These are phyloP conservation scores for Nemopilema nomurai DNA, from an alignment of 30 jellyfish, hydroid and myxozoan species.

Conservation along the genomic window DNA sequence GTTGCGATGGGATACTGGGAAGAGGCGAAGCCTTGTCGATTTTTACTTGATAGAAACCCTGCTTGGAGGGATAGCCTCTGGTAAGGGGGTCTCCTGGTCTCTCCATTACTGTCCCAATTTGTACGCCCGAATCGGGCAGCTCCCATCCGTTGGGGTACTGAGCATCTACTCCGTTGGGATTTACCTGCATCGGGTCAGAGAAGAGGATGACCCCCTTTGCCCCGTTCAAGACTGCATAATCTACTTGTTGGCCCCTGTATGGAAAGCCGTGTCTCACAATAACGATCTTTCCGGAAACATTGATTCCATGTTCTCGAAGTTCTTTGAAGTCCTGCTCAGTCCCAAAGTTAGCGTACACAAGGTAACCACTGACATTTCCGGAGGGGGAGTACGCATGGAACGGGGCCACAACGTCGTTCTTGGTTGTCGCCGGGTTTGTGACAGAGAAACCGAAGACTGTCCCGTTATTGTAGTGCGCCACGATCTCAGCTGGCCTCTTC, in stretches of 20 bases:
- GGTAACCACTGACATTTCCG: slow-evolving; percentile 59
- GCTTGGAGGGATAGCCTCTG: slow-evolving; percentile 68
- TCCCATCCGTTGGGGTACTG: slow-evolving; percentile 71
- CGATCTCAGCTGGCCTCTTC: not conserved
- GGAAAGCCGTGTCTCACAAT: slow-evolving; percentile 68
- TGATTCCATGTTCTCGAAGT: slow-evolving; percentile 29
- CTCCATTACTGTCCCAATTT: slow-evolving; percentile 58
- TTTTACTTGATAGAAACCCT: not conserved
- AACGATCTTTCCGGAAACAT: slow-evolving; percentile 67
- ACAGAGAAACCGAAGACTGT: not conserved
- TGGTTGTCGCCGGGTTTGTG: not conserved
- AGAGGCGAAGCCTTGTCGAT: slow-evolving; percentile 8
- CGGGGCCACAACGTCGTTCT: slow-evolving; percentile 2
- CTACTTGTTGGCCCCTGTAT: slow-evolving; percentile 81
- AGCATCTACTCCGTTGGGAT: slow-evolving; percentile 37
- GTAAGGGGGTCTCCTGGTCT: slow-evolving; percentile 77
- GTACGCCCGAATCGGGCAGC: slow-evolving; percentile 71
- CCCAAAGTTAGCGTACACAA: slow-evolving; percentile 84
- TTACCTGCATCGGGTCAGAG: slow-evolving; percentile 67
- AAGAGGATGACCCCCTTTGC: slow-evolving; percentile 66
- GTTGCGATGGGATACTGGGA: slow-evolving; percentile 30
- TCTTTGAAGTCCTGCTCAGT: slow-evolving; percentile 44
- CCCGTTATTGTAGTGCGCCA: not conserved
- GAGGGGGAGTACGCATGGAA: slow-evolving; percentile 15
- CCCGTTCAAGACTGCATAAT: slow-evolving; percentile 33